phyloP scores from a whole-genome alignment of 2,797 vertebrate species.

The Triplophysa bombifrons region DNA sequence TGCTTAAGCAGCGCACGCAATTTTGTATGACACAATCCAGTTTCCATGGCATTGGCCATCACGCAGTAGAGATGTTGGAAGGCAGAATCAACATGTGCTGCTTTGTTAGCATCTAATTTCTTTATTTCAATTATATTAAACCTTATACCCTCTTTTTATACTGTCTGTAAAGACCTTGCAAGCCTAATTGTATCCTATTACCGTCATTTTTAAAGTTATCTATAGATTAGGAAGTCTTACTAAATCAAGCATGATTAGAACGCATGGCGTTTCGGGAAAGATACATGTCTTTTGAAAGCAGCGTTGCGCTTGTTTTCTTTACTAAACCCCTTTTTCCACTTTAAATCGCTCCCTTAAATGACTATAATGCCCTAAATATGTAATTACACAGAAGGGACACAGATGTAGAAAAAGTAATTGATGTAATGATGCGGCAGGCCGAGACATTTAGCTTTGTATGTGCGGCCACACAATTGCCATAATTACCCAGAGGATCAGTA shows the following conservation, averaged over 20 bases:
- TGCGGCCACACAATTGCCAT: slow-evolving; percentile 44
- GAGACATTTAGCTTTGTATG: slow-evolving; percentile 47
- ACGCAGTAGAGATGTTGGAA: not conserved
- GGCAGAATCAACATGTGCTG: not conserved
- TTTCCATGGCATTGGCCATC: not conserved
- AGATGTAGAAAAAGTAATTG: slow-evolving; percentile 39
- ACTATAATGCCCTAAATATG: slow-evolving; percentile 50
- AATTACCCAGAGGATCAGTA: slow-evolving; percentile 51
- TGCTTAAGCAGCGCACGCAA: not conserved
- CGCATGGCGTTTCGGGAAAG: not conserved
- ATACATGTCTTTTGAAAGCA: slow-evolving; percentile 11
- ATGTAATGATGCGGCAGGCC: slow-evolving; percentile 56
- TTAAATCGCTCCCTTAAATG: slow-evolving; percentile 47
- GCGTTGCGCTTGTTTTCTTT: slow-evolving; percentile 33
- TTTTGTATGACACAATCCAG: not conserved
- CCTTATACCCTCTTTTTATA: not conserved
- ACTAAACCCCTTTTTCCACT: slow-evolving; percentile 37
- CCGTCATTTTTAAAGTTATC: not conserved
- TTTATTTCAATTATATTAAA: not conserved
- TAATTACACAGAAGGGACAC: slow-evolving; percentile 47
- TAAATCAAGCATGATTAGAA: not conserved
- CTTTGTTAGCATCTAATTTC: no score
- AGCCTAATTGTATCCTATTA: not conserved
- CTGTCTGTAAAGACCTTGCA: not conserved
- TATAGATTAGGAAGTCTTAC: not conserved